Evolutionary conservation across 2,113 vertebrate genomes (phyloP), one percentile per base, ranked within the genome.

Genomic region (Cinclus mexicanus): DNA sequence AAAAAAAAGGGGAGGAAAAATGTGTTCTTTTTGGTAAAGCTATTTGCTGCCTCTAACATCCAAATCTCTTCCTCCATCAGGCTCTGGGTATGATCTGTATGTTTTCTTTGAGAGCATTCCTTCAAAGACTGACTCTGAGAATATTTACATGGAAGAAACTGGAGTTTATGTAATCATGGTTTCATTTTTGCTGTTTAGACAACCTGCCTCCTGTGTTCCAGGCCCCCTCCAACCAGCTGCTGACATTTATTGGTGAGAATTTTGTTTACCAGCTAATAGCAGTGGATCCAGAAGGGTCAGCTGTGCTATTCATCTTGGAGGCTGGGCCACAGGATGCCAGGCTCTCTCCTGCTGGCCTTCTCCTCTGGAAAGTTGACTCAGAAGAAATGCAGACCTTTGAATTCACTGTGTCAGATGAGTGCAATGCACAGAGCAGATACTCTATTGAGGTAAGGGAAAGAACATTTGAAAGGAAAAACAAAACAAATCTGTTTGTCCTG

Each of bases 231-330:
- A 94, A 75, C 29, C 78, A 90, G 85, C 97, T 98, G 83, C 95
- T 94, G 91, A 98, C 98, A 6, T 99, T 98, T 77, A 86, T 96
- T 39, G 97, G 97, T 49, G 98, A 98, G 97, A 98, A 98, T 94
- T 99, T 98, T 91, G 98, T 98, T 95, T 98, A 98, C 97, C 98
- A 98, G 97, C 95, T 98, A 22, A 83, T 95, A 14, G 98, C 98
- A 4, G 97, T 76, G 9, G 98, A 98, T 96, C 98, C 98, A 0
- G 98, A 98, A 95, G 98, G 98, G 74, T 99, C 98, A 3, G 98
- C 98, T 4, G 96, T 98, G 44, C 97, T 98, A 46, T 98, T 99
- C 96, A 71, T 97, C 93, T 93, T 98, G 87, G 98, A 98, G 93
- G 89, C 94, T 19, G 98, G 98, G 16, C 98, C 98, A 7, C 64